phyloP scores from a whole-genome alignment of 2,113 vertebrate species.

The Oxyura jamaicensis region DNA sequence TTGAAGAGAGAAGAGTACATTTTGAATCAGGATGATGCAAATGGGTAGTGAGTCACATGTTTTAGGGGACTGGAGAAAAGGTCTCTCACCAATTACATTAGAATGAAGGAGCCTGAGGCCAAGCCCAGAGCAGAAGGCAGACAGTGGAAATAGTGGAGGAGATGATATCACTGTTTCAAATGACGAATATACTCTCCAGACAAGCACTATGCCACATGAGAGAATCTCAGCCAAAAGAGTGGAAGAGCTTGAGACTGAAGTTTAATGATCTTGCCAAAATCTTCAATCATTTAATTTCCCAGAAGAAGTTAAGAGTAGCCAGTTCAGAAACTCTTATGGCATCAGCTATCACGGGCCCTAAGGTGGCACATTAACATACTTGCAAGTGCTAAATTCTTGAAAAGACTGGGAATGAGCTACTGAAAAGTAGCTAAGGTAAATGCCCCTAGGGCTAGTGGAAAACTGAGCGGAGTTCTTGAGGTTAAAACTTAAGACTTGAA shows the following conservation, averaged over 20 bases:
- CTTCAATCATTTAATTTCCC: neutral
- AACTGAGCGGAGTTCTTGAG: neutral
- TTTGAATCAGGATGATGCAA: neutral
- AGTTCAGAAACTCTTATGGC: neutral
- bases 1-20: neutral
- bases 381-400: neutral
- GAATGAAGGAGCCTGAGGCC: conserved; percentile 13
- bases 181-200: neutral
- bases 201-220: neutral
- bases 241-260: neutral
- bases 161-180: neutral
- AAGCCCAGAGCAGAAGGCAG: conserved; percentile 18
- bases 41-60: neutral
- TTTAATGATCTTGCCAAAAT: neutral
- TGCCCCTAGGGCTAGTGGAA: neutral
- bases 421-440: neutral
- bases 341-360: neutral
- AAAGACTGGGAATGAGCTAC: neutral
- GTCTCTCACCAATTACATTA: neutral
- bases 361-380: neutral
- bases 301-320: neutral
- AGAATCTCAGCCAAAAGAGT: neutral
- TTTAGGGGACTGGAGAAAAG: neutral
- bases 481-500: neutral
- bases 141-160: neutral